Evolutionary conservation across 1,140 invertebrate genomes (phyloP).

Genomic region (Danaus melanippus): DNA sequence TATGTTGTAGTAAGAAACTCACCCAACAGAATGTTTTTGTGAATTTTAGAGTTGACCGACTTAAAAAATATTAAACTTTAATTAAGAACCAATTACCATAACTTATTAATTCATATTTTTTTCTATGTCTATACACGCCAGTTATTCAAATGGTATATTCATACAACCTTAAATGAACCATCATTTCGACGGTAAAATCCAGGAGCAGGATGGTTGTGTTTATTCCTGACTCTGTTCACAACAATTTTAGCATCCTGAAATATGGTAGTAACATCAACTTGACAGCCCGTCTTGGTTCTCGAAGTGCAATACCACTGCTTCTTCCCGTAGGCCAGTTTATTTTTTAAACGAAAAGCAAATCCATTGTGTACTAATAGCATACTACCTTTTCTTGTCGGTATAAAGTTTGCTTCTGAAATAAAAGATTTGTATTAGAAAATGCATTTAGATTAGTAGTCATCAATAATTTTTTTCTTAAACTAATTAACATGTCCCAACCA

Average conservation of each 20-base stretch:
- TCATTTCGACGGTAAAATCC: constrained; percentile 57
- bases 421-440: constrained; percentile 13
- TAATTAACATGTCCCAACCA: no score
- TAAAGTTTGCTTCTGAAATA: constrained; percentile 56
- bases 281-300: constrained; percentile 54
- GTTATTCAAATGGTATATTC: not conserved
- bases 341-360: constrained; percentile 62
- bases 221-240: constrained; percentile 49
- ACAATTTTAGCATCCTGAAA: constrained; percentile 33
- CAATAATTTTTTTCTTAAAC: no score
- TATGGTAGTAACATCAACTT: constrained; percentile 53
- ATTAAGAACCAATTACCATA: no score
- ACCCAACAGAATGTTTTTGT: no score
- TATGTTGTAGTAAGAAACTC: no score
- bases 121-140: no score
- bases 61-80: no score
- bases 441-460: not conserved
- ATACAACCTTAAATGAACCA: constrained; percentile 61
- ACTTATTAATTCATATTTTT: no score
- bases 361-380: constrained; percentile 54
- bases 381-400: constrained; percentile 60
- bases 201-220: constrained; percentile 54
- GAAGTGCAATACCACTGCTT: constrained; percentile 65
- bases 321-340: constrained; percentile 63
- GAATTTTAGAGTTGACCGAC: no score